Conservation (phyloP, 2,113 vertebrate species). For the Martes martes region DNA sequence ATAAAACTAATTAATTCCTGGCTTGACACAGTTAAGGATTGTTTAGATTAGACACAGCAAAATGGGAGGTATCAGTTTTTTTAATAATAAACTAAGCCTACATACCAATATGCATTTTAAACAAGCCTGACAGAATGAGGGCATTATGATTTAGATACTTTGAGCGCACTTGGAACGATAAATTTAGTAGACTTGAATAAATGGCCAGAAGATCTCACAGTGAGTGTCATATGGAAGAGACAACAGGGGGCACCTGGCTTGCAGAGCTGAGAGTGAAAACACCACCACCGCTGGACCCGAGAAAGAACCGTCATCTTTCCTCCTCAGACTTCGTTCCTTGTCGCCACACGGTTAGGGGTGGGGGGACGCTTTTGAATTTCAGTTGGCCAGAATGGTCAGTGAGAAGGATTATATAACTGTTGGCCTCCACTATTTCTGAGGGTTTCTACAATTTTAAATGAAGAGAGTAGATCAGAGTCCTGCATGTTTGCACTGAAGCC, state of each 20-base stretch:
- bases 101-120: slow-evolving; percentile 73
- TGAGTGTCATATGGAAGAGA: not conserved
- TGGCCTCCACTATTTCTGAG: not conserved
- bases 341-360: not conserved
- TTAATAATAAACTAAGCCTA: slow-evolving; percentile 66
- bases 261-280: not conserved
- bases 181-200: slow-evolving; percentile 58
- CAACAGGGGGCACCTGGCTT: not conserved
- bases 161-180: slow-evolving; percentile 40
- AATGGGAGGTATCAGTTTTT: slow-evolving; percentile 26
- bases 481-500: not conserved
- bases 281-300: not conserved
- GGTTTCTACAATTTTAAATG: not conserved
- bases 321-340: not conserved
- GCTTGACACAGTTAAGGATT: slow-evolving; percentile 53
- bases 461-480: not conserved
- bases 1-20: slow-evolving; percentile 63
- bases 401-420: not conserved
- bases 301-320: not conserved
- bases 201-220: not conserved
- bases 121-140: slow-evolving; percentile 78
- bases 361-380: not conserved
- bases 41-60: slow-evolving; percentile 49
- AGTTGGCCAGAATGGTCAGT: not conserved
- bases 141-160: slow-evolving; percentile 57